Evolutionary conservation across 2,113 vertebrate species (phyloP).

Genomic region (Bungarus multicinctus): DNA sequence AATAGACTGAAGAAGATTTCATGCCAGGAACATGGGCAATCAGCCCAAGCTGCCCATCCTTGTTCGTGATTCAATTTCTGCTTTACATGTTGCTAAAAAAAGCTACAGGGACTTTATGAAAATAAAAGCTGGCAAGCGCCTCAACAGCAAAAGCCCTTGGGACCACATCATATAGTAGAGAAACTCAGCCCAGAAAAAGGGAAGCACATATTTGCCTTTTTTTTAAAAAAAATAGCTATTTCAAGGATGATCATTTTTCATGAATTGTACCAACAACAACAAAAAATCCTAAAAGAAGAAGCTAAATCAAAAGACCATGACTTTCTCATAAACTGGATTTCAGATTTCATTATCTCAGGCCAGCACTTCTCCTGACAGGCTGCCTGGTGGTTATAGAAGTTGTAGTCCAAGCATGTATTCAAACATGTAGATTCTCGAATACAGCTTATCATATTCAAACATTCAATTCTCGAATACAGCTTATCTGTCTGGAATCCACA

Average conservation of each 20-base stretch:
- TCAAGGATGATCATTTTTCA: not conserved
- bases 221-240: slow-evolving; percentile 1
- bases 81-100: not conserved
- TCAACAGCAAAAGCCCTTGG: not conserved
- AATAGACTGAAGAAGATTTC: not conserved
- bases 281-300: not conserved
- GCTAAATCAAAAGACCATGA: not conserved
- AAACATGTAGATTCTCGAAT: too few relatives aligned
- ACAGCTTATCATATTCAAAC: too few relatives aligned
- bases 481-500: too few relatives aligned
- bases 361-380: too few relatives aligned
- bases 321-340: not conserved
- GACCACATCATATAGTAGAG: not conserved
- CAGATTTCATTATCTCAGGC: not conserved
- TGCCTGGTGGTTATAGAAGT: not conserved
- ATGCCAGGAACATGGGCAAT: not conserved
- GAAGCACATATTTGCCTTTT: not conserved
- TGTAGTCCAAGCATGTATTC: not conserved
- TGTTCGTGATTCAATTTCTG: not conserved
- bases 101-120: not conserved
- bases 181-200: not conserved
- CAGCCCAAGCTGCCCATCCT: not conserved
- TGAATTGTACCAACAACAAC: not conserved
- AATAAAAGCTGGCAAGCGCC: not conserved
- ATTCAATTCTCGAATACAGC: too few relatives aligned